These are phyloP conservation scores for Gallinago nigripennis DNA, from an alignment of 2,797 vertebrate genomes.

Conservation along the genomic window DNA sequence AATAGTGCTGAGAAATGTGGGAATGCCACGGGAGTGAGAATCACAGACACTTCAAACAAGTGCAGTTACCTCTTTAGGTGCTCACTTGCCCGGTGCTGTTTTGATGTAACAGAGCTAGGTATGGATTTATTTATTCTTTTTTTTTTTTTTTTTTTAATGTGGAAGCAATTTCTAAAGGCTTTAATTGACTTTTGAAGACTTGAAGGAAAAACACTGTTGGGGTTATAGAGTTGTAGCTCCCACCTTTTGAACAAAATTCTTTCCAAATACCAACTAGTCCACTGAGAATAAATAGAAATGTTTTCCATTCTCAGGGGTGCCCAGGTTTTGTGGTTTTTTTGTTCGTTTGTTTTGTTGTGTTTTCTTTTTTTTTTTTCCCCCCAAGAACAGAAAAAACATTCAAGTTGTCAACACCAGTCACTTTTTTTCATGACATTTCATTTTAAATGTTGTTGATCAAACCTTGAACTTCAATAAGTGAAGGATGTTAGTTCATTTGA, in stretches of 20 bases:
- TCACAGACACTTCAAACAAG: neutral
- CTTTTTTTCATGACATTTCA: neutral
- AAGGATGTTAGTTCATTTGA: neutral
- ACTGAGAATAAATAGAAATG: neutral
- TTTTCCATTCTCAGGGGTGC: neutral
- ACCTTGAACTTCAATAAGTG: neutral
- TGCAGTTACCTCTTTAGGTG: neutral
- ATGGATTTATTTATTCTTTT: neutral
- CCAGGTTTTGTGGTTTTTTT: neutral
- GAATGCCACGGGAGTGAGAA: neutral
- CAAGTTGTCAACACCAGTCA: neutral
- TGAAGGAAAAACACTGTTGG: neutral
- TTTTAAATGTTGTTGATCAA: neutral
- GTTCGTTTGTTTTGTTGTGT: too few relatives aligned
- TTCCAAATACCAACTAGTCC: neutral
- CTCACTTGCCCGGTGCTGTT: neutral
- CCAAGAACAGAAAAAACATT: neutral
- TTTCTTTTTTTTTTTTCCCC: neutral
- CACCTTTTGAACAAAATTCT: neutral
- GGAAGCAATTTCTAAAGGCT: constrained; percentile 4
- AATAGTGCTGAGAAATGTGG: neutral
- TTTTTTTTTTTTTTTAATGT: neutral
- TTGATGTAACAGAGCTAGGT: neutral
- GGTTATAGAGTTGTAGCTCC: neutral
- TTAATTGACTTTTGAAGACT: constrained; percentile 16